Evolutionary conservation across 2,113 vertebrate species (phyloP).

Genomic region (Chlorodrepanis virens): DNA sequence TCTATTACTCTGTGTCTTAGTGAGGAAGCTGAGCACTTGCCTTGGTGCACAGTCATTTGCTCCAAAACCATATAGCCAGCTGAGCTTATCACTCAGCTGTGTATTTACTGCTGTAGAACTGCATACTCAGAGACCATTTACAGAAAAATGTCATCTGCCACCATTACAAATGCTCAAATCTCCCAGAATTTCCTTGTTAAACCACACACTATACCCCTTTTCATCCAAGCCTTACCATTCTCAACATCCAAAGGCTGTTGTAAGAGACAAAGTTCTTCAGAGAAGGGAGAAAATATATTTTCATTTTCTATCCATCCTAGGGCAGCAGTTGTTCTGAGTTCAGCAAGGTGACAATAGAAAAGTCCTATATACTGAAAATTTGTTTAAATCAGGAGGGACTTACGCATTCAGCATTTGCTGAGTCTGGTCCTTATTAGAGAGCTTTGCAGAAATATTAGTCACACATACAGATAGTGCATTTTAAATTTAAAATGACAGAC

Average conservation of each 20-base stretch:
- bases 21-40: neutral
- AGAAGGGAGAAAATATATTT: neutral
- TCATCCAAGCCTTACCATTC: neutral
- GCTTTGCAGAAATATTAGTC: neutral
- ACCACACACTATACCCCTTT: neutral
- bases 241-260: neutral
- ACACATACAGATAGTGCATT: neutral
- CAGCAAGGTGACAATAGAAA: neutral
- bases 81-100: neutral
- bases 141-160: neutral
- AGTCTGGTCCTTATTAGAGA: neutral
- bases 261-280: neutral
- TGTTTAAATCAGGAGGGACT: neutral
- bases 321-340: neutral
- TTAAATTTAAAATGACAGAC: conserved; percentile 3
- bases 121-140: neutral
- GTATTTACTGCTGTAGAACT: neutral
- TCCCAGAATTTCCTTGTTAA: neutral
- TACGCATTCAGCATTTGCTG: neutral
- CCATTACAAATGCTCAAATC: neutral
- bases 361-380: neutral
- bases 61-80: neutral
- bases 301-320: neutral
- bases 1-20: neutral
- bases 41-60: neutral